Percentiles rank a stretch among this genome's conserved stretches.
phyloP scores from a whole-genome alignment of 2,888 invertebrate species.

The Nemapogon koenigi region DNA sequence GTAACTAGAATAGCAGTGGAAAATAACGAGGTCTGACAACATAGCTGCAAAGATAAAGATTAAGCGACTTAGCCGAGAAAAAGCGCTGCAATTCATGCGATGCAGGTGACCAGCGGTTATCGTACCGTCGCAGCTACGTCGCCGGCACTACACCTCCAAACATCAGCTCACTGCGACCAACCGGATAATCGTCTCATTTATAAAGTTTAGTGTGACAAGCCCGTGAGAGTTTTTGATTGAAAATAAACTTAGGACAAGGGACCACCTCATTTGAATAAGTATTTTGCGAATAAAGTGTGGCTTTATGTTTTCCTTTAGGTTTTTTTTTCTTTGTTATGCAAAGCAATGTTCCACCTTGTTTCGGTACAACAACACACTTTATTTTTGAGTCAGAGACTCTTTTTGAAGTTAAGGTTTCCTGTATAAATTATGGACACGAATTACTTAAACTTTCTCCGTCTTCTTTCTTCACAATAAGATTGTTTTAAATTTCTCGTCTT shows the following conservation, averaged over 20 bases:
- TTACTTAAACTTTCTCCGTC: conserved; percentile 8
- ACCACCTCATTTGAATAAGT: conserved; percentile 66
- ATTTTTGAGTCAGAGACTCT: conserved; percentile 65
- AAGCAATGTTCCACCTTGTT: conserved; percentile 66
- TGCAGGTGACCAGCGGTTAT: conserved; percentile 59
- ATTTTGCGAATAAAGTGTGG: conserved; percentile 65
- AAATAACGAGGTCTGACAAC: too few relatives aligned
- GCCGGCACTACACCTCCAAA: conserved; percentile 9
- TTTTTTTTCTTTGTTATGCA: conserved; percentile 64
- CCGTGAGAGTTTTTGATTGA: conserved; percentile 64
- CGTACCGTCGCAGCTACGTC: conserved; percentile 19
- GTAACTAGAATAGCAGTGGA: too few relatives aligned
- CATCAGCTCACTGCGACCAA: conserved; percentile 15
- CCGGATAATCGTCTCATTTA: conserved; percentile 64
- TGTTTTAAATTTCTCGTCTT: conserved; percentile 7
- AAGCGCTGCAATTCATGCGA: conserved; percentile 61
- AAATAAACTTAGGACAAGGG: conserved; percentile 63
- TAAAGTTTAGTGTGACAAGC: conserved; percentile 64
- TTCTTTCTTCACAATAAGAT: conserved; percentile 8
- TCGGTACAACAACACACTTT: conserved; percentile 64
- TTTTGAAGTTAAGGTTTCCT: conserved; percentile 63
- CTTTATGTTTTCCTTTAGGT: conserved; percentile 65
- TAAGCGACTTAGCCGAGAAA: conserved; percentile 53
- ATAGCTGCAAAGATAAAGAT: conserved; percentile 59
- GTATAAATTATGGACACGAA: conserved; percentile 48